Conservation (phyloP, 1,140 invertebrate species). For the Bombus breviceps region DNA sequence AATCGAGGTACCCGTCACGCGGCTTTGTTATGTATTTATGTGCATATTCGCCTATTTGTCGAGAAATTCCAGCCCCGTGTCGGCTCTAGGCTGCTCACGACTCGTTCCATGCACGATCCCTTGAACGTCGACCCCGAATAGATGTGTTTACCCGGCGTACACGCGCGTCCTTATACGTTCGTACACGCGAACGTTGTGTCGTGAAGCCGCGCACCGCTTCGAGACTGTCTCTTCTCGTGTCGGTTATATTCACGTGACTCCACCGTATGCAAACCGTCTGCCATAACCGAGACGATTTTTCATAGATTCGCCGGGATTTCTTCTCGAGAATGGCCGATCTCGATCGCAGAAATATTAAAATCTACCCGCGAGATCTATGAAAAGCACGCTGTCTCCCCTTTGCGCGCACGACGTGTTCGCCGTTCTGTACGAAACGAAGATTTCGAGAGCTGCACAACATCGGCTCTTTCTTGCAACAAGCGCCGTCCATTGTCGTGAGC, state of each 20-base stretch:
- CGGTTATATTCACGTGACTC: slow-evolving; percentile 42
- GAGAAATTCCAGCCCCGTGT: slow-evolving; percentile 75
- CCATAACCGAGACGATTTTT: slow-evolving; percentile 35
- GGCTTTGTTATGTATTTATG: slow-evolving; percentile 76
- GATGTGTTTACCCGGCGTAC: slow-evolving; percentile 48
- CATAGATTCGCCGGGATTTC: slow-evolving; percentile 23
- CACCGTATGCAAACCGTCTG: not conserved
- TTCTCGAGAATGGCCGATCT: not conserved
- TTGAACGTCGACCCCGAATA: slow-evolving; percentile 64
- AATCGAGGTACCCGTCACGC: slow-evolving; percentile 60
- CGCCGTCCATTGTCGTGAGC: slow-evolving; percentile 1
- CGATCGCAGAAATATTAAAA: slow-evolving; percentile 21
- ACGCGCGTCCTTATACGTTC: slow-evolving; percentile 41
- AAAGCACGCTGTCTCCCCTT: not conserved
- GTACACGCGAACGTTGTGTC: slow-evolving; percentile 37
- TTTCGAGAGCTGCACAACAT: not conserved
- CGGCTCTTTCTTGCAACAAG: not conserved
- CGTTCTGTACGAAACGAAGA: not conserved
- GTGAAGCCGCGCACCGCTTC: not conserved
- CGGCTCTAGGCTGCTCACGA: slow-evolving; percentile 73
- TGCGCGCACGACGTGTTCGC: not conserved
- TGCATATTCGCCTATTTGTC: slow-evolving; percentile 78
- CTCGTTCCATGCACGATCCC: slow-evolving; percentile 71
- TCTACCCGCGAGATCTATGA: slow-evolving; percentile 12
- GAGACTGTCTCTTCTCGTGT: not conserved